Evolutionary conservation across 2,888 invertebrate species (phyloP).

Genomic region (Cynaeus angustus): DNA sequence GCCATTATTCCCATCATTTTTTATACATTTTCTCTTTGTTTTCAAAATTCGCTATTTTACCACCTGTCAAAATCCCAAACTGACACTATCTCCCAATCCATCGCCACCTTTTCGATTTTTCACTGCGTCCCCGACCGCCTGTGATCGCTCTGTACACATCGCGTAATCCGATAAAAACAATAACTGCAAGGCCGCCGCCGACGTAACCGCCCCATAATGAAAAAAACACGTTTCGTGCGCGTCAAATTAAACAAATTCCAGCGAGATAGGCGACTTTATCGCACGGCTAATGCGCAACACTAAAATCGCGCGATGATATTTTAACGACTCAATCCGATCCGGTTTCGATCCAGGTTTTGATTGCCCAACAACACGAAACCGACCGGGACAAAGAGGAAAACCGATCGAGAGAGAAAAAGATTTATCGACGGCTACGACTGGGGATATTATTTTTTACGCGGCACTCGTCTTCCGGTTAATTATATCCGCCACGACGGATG

Average conservation of each 20-base stretch:
- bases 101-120: background rate
- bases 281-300: slow-evolving; percentile 37
- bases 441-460: slow-evolving; percentile 6
- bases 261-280: slow-evolving; percentile 40
- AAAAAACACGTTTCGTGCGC: slow-evolving; percentile 34
- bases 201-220: slow-evolving; percentile 29
- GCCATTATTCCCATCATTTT: too few relatives aligned
- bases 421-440: slow-evolving; percentile 24
- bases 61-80: too few relatives aligned
- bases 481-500: slow-evolving; percentile 28
- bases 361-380: slow-evolving; percentile 36
- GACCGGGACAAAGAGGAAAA: slow-evolving; percentile 25
- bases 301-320: slow-evolving; percentile 39
- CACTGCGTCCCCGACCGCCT: background rate
- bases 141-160: slow-evolving; percentile 35
- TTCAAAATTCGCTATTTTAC: too few relatives aligned
- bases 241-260: slow-evolving; percentile 43
- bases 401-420: slow-evolving; percentile 21
- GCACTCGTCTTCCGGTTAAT: slow-evolving; percentile 38
- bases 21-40: too few relatives aligned
- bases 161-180: slow-evolving; percentile 43
- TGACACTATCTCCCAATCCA: too few relatives aligned
- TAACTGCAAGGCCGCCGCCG: slow-evolving; percentile 32
- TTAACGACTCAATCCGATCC: slow-evolving; percentile 45
- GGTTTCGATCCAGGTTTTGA: slow-evolving; percentile 39